phyloP scores from a whole-genome alignment of 2,888 invertebrate genomes.

The Graphium colonna region DNA sequence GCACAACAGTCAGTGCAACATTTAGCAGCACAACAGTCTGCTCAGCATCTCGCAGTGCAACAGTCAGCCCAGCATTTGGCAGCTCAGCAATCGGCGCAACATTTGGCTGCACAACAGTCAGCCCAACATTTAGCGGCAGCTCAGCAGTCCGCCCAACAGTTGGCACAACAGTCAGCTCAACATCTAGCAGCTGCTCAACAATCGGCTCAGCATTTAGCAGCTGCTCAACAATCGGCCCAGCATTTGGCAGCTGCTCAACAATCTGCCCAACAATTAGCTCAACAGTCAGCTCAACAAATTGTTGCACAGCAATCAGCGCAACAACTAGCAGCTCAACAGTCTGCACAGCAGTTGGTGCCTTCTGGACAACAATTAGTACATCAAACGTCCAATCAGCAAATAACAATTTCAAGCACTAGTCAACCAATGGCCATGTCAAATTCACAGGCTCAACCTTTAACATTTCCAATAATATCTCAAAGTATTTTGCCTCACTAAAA shows the following conservation, averaged over 20 bases:
- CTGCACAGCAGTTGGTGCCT: slow-evolving; percentile 64
- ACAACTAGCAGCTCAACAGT: slow-evolving; percentile 62
- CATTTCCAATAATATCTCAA: slow-evolving; percentile 74
- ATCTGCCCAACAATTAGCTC: slow-evolving; percentile 55
- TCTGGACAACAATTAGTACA: slow-evolving; percentile 66
- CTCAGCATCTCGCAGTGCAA: slow-evolving; percentile 48
- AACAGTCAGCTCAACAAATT: slow-evolving; percentile 46
- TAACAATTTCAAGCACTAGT: slow-evolving; percentile 71
- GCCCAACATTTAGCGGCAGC: slow-evolving; percentile 54
- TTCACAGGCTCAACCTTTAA: slow-evolving; percentile 68
- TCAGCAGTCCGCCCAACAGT: slow-evolving; percentile 59
- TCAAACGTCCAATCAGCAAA: slow-evolving; percentile 71
- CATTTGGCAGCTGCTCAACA: slow-evolving; percentile 56
- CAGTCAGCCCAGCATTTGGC: slow-evolving; percentile 55
- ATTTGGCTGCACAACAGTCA: slow-evolving; percentile 51
- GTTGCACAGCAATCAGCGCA: slow-evolving; percentile 57
- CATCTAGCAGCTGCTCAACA: slow-evolving; percentile 49
- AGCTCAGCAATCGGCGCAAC: slow-evolving; percentile 46
- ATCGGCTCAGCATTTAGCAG: slow-evolving; percentile 45
- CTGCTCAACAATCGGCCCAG: slow-evolving; percentile 55
- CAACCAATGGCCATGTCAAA: slow-evolving; percentile 70
- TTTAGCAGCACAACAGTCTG: slow-evolving; percentile 54
- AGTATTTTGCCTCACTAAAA: slow-evolving; percentile 68
- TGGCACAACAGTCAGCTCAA: slow-evolving; percentile 56
- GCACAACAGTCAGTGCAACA: slow-evolving; percentile 65